phyloP scores from a whole-genome alignment of 2,113 vertebrate species.

The Sclerurus mexicanus region DNA sequence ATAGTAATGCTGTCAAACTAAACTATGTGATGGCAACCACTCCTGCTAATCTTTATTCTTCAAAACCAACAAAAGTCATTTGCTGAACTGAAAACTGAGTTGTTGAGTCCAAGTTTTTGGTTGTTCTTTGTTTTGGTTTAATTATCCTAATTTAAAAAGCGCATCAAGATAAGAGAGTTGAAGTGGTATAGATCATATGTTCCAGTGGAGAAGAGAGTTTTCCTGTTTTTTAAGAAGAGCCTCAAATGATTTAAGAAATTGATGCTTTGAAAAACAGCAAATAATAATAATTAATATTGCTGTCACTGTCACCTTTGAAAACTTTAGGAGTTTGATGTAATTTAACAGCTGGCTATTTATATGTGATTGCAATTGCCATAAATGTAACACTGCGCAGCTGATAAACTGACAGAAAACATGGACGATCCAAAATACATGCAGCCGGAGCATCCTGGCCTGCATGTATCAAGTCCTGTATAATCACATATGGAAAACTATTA shows the following conservation, averaged over 20 bases:
- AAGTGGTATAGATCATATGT: not conserved
- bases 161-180: not conserved
- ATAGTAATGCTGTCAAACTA: not conserved
- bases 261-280: not conserved
- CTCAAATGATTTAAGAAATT: not conserved
- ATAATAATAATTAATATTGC: not conserved
- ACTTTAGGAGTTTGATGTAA: not conserved
- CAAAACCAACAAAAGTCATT: not conserved
- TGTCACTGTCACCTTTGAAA: not conserved
- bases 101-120: not conserved
- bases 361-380: not conserved
- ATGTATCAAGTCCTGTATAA: not conserved
- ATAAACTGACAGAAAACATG: not conserved
- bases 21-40: not conserved
- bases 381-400: not conserved
- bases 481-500: not conserved
- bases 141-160: not conserved
- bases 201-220: not conserved
- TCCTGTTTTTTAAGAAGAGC: not conserved
- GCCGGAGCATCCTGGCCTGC: not conserved
- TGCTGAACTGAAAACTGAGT: not conserved
- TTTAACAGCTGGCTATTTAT: not conserved
- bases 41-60: not conserved
- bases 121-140: not conserved
- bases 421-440: accelerated